Conservation (phyloP, 2,888 invertebrate species). For the Ichneumoninae sp. region DNA sequence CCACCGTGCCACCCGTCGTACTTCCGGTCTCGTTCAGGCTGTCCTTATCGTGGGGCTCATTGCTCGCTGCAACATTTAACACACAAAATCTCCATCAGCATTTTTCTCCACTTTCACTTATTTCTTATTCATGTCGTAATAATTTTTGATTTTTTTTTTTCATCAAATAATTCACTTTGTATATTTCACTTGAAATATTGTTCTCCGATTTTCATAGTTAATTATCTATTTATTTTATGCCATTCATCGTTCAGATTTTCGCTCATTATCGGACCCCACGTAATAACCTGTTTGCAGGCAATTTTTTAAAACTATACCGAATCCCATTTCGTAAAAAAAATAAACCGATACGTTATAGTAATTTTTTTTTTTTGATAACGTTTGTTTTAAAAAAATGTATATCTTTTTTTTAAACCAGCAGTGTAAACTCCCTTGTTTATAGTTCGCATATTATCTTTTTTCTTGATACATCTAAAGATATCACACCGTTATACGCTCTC, state of each 20-base stretch:
- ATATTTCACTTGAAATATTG: neutral
- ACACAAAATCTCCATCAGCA: slow-evolving; percentile 6
- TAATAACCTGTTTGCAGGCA: neutral
- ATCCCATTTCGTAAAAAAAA: no score
- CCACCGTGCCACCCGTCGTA: slow-evolving; percentile 80
- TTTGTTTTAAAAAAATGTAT: no score
- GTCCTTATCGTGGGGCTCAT: slow-evolving; percentile 85
- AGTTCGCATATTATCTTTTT: neutral
- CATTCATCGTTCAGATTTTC: neutral
- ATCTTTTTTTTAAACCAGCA: no score
- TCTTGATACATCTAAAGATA: neutral
- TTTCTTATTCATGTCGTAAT: neutral
- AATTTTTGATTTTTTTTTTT: neutral
- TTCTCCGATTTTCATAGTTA: neutral
- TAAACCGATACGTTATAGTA: no score
- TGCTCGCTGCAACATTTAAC: slow-evolving; percentile 81
- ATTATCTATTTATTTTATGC: neutral
- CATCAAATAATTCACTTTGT: neutral
- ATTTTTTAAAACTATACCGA: neutral
- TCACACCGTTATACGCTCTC: neutral
- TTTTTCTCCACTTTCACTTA: neutral
- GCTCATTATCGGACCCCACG: neutral
- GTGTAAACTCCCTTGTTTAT: no score
- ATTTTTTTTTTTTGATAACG: no score
- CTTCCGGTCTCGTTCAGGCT: slow-evolving; percentile 85